phyloP scores from a whole-genome alignment of 2,113 vertebrate genomes.

The Oreamnos americanus region DNA sequence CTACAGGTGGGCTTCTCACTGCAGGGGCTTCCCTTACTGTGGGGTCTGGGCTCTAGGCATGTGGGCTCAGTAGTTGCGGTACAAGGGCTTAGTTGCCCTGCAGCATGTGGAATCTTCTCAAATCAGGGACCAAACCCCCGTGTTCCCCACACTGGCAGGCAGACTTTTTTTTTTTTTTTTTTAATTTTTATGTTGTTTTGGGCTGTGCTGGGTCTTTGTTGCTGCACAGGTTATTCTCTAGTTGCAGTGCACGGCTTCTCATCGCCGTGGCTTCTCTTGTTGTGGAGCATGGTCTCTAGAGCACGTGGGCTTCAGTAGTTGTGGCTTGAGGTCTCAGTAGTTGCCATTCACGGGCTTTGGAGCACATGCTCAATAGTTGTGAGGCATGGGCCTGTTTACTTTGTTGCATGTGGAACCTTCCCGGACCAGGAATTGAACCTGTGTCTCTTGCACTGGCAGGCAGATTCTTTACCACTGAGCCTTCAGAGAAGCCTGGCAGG shows the following conservation, averaged over 20 bases:
- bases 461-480: not conserved
- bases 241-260: not conserved
- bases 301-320: not conserved
- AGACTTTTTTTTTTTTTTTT: not conserved
- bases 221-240: not conserved
- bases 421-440: not conserved
- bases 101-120: not conserved
- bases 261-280: rapidly evolving
- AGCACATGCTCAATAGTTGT: not conserved
- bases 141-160: not conserved
- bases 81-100: not conserved
- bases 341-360: not conserved
- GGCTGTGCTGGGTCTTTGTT: not conserved
- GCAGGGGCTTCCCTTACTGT: not conserved
- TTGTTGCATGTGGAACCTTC: not conserved
- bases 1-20: not conserved
- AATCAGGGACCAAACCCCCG: not conserved
- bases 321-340: not conserved
- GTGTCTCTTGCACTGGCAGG: not conserved
- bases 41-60: not conserved
- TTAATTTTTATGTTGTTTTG: not conserved
- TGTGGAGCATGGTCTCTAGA: not conserved
- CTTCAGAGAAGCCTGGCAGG: not conserved
- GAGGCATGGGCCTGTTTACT: not conserved
- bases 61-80: not conserved